Evolutionary conservation across 2,113 vertebrate species (phyloP), one percentile per base, ranked within the genome.

Genomic region (Fulmarus glacialis): DNA sequence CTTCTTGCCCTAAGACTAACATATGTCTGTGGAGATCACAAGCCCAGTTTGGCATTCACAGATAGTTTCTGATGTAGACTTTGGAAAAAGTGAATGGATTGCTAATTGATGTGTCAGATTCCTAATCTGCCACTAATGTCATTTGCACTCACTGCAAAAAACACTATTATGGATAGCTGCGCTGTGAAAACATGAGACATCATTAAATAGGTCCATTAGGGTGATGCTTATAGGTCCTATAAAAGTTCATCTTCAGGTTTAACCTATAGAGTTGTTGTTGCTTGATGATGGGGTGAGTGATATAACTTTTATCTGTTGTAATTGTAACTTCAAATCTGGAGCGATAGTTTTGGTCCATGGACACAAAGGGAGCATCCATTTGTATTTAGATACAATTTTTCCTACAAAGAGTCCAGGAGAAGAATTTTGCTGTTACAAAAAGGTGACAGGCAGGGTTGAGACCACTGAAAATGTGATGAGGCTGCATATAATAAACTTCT

Each of bases 61-160:
- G 90, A 96, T 83, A 78, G 77, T 93, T 95, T 97, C 88, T 94
- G 79, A 93, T 96, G 91, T 97, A 88, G 83, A 48, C 78, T 92
- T 89, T 96, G 95, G 97, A 96, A 98, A 94, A 95, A 97, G 87
- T 73, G 95, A 97, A 91, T 90, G 91, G 89, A 64, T 90, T 96
- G 91, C 90, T 95, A 97, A 97, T 79, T 93, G 93, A 86, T 95
- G 90, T 93, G 89, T 95, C 92, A 91, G 82, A 95, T 90, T 95
- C 92, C 83, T 93, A 88, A 96, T 95, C 82, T 94, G 68, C 79
- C 82, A 79, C 63, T 87, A 87, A 92, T 95, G 97, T 91, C 81
- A 55, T 86, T 95, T 97, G 92, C 96, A 95, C 89, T 94, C 73
- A 11, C 78, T 90, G 92, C 93, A 95, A 62, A 83, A 95, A 90